A percentile compares a stretch with the other conserved stretches of the same genome.
These are phyloP conservation scores for Macaria liturata DNA, from an alignment of 2,888 invertebrate species.

Conservation along the genomic window DNA sequence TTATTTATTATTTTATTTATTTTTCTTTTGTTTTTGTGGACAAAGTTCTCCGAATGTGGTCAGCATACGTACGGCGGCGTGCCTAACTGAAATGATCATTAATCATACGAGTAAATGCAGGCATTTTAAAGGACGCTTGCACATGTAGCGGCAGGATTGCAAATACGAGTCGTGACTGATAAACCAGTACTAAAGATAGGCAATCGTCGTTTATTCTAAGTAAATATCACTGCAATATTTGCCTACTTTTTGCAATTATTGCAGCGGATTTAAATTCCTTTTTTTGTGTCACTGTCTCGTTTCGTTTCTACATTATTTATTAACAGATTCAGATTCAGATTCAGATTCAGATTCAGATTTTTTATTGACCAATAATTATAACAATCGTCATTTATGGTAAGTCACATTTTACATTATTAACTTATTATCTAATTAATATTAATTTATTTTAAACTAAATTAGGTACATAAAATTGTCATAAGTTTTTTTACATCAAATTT, in stretches of 20 bases:
- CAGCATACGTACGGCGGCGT: background rate
- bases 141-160: slow-evolving; percentile 5
- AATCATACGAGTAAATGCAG: slow-evolving; percentile 8
- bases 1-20: no score
- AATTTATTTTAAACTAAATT: no score
- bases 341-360: no score
- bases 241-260: slow-evolving; percentile 9
- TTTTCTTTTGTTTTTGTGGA: slow-evolving; percentile 8
- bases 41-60: slow-evolving; percentile 10
- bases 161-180: slow-evolving; percentile 18
- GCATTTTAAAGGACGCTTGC: slow-evolving; percentile 2
- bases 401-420: no score
- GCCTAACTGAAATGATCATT: slow-evolving; percentile 6
- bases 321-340: no score
- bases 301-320: slow-evolving; percentile 12
- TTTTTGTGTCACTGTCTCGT: slow-evolving; percentile 3
- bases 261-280: slow-evolving; percentile 7
- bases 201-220: slow-evolving; percentile 1
- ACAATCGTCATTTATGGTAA: no score
- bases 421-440: no score
- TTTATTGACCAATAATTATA: no score
- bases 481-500: no score
- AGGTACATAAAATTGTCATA: no score
- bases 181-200: slow-evolving; percentile 9
- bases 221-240: slow-evolving; percentile 7